Percentiles rank a stretch among this genome's conserved stretches.
These are phyloP conservation scores for Drosophila nr. fundita DNA, from an alignment of 2,888 invertebrate species.

Conservation along the genomic window DNA sequence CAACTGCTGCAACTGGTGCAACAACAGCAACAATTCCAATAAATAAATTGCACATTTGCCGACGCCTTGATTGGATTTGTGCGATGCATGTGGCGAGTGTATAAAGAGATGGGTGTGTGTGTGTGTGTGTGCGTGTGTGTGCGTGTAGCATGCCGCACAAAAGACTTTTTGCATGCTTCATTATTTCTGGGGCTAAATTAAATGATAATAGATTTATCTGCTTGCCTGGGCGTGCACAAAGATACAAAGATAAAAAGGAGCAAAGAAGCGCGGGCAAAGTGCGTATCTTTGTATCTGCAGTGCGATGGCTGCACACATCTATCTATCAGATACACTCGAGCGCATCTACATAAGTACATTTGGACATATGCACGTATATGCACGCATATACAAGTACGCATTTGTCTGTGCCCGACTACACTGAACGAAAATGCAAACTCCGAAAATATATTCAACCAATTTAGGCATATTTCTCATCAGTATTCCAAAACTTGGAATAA, in stretches of 20 bases:
- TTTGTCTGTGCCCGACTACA: neutral
- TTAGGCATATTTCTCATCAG: neutral
- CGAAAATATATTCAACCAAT: neutral
- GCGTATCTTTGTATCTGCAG: conserved; percentile 11
- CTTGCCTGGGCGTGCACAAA: conserved; percentile 49
- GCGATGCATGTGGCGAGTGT: conserved; percentile 39
- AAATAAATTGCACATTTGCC: conserved; percentile 73
- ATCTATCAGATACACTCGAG: conserved; percentile 5
- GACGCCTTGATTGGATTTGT: conserved; percentile 70
- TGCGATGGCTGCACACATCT: conserved; percentile 4
- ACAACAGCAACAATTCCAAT: conserved; percentile 38
- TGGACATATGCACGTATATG: neutral
- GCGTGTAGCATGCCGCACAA: conserved; percentile 29
- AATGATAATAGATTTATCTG: conserved; percentile 77
- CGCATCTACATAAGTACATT: neutral
- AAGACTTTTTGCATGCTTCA: conserved; percentile 68
- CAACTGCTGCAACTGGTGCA: conserved; percentile 1
- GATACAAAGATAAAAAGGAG: conserved; percentile 4
- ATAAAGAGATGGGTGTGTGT: neutral
- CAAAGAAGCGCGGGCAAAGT: conserved; percentile 6
- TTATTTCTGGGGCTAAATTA: conserved; percentile 74
- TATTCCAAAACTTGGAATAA: neutral
- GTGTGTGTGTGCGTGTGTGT: neutral
- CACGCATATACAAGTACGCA: neutral
- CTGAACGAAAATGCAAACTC: neutral